Percentiles rank a stretch among this genome's conserved stretches.
phyloP scores from a whole-genome alignment of 2,888 invertebrate genomes.

The Phaedon cochleariae region DNA sequence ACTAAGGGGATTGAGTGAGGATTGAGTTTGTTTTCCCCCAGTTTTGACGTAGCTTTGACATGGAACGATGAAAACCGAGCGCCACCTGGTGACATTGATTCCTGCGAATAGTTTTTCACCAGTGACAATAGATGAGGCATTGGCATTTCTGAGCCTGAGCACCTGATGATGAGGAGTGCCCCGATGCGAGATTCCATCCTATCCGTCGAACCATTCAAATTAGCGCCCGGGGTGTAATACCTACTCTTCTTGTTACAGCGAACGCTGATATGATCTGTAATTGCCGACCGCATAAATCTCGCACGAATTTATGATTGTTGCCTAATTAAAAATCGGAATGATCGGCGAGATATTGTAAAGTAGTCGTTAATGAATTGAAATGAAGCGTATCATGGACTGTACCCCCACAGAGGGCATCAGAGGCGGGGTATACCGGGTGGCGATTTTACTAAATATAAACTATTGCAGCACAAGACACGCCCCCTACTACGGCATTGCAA shows the following conservation, averaged over 20 bases:
- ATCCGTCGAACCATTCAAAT: slow-evolving; percentile 35
- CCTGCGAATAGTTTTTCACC: slow-evolving; percentile 26
- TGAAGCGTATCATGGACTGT: slow-evolving; percentile 20
- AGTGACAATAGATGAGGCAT: slow-evolving; percentile 29
- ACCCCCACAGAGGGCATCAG: neutral
- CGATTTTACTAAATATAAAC: too few species aligned
- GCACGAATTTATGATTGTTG: slow-evolving; percentile 43
- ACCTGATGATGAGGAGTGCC: slow-evolving; percentile 36
- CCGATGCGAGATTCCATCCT: slow-evolving; percentile 29
- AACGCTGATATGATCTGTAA: slow-evolving; percentile 53
- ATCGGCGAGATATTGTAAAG: slow-evolving; percentile 33
- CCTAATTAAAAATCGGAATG: slow-evolving; percentile 44
- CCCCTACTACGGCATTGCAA: too few species aligned
- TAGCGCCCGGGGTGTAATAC: slow-evolving; percentile 30
- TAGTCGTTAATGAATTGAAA: slow-evolving; percentile 37
- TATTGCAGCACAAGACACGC: too few species aligned
- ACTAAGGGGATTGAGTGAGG: too few species aligned
- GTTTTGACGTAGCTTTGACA: too few species aligned
- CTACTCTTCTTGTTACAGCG: slow-evolving; percentile 31
- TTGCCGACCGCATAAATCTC: slow-evolving; percentile 53
- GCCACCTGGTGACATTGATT: too few species aligned
- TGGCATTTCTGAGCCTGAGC: too few species aligned
- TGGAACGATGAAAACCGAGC: too few species aligned
- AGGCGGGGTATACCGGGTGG: neutral
- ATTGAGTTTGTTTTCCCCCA: too few species aligned